Percentiles rank a stretch among this genome's conserved stretches.
Evolutionary conservation across 1,140 invertebrate genomes (phyloP).

Genomic region (Drosophila ficusphila): DNA sequence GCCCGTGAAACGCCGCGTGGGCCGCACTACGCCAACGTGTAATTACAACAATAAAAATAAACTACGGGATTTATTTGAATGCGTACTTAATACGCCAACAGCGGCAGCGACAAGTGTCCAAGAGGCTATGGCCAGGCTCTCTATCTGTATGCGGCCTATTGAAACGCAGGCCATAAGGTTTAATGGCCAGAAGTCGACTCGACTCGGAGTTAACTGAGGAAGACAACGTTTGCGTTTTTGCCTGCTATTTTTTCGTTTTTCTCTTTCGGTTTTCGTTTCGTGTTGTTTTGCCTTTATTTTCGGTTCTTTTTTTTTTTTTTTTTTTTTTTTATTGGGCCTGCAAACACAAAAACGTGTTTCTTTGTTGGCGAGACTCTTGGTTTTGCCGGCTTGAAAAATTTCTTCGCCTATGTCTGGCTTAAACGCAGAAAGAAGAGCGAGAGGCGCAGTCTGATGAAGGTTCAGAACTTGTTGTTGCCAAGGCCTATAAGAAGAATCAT

Average conservation of each 20-base stretch:
- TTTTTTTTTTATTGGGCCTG: conserved; percentile 37
- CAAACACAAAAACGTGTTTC: conserved; percentile 80
- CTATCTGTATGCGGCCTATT: conserved; percentile 68
- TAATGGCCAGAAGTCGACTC: conserved; percentile 57
- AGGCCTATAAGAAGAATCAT: conserved; percentile 32
- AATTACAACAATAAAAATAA: conserved; percentile 82
- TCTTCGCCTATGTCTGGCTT: conserved; percentile 45
- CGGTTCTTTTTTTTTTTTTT: conserved; percentile 23
- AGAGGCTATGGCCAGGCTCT: conserved; percentile 11
- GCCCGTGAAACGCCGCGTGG: conserved; percentile 27
- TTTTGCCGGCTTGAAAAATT: conserved; percentile 70
- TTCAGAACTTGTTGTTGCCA: conserved; percentile 62
- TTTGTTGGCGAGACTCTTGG: conserved; percentile 40
- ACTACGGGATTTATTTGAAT: conserved; percentile 76
- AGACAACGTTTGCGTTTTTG: conserved; percentile 47
- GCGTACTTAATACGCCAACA: conserved; percentile 63
- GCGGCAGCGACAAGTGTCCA: conserved; percentile 64
- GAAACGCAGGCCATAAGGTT: conserved; percentile 78
- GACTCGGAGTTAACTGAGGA: conserved; percentile 7
- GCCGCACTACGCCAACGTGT: conserved; percentile 52
- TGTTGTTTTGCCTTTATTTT: conserved; percentile 36
- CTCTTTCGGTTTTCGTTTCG: conserved; percentile 13
- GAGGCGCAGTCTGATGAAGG: conserved; percentile 21
- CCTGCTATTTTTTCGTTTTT: conserved; percentile 32
- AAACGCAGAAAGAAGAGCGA: conserved; percentile 12